phyloP scores from a whole-genome alignment of 2,888 invertebrate species.

The Parochlus steinenii region DNA sequence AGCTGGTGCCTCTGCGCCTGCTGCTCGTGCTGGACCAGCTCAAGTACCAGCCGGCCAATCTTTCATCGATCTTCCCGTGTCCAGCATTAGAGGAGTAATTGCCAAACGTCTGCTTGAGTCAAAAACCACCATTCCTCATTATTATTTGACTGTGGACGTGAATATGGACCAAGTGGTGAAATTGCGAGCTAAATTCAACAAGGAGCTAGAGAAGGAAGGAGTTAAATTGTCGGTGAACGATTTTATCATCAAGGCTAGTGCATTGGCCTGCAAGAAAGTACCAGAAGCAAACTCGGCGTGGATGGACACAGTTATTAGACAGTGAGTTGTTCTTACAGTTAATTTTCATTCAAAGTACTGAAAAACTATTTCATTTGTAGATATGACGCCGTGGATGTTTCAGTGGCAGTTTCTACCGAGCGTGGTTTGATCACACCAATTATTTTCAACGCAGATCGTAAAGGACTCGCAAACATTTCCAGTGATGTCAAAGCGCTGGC shows the following conservation, averaged over 20 bases:
- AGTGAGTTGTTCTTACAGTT: conserved; percentile 43
- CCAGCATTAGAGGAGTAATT: conserved; percentile 71
- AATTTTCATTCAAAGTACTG: background rate
- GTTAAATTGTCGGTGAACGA: conserved; percentile 90
- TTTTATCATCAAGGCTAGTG: conserved; percentile 87
- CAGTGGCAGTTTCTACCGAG: conserved; percentile 92
- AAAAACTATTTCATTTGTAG: conserved; percentile 38
- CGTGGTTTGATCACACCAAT: conserved; percentile 94
- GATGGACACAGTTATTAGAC: conserved; percentile 84
- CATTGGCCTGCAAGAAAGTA: conserved; percentile 73
- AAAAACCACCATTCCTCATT: conserved; percentile 91
- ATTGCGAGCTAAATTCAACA: conserved; percentile 64
- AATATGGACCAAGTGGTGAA: conserved; percentile 61
- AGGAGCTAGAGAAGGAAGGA: conserved; percentile 56
- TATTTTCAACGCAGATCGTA: conserved; percentile 75
- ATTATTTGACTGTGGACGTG: conserved; percentile 78
- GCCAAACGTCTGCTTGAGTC: conserved; percentile 77
- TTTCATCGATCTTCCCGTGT: conserved; percentile 61
- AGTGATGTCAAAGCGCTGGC: conserved; percentile 64
- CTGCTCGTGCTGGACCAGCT: conserved; percentile 16
- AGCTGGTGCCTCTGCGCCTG: conserved; percentile 20
- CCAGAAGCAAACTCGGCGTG: conserved; percentile 91
- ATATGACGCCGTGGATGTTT: conserved; percentile 82
- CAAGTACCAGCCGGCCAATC: conserved; percentile 17
- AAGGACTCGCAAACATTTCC: conserved; percentile 74